These are phyloP conservation scores for Esox lucius DNA, from an alignment of 2,797 vertebrate species.

Conservation along the genomic window DNA sequence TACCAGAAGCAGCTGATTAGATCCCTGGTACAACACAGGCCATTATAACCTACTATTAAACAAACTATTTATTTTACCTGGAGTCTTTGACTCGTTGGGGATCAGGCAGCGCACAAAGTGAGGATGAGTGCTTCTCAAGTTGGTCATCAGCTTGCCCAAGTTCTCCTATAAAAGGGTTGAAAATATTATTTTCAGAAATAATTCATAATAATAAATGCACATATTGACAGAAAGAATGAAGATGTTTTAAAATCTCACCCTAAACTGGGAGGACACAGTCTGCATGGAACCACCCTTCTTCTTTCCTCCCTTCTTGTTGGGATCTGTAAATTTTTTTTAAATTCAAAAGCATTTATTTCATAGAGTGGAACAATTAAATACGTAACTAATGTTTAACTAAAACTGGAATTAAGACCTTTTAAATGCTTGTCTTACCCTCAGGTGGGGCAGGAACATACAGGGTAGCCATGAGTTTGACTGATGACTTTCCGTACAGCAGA, in stretches of 20 bases:
- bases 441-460: background rate
- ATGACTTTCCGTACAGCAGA: constrained; percentile 82
- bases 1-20: no score
- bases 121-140: constrained; percentile 69
- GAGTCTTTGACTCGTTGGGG: constrained; percentile 83
- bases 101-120: constrained; percentile 84
- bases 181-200: background rate
- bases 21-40: no score
- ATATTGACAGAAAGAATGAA: background rate
- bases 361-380: background rate
- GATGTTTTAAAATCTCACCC: constrained; percentile 4
- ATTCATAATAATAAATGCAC: background rate
- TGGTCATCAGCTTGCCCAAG: no score
- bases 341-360: background rate
- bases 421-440: background rate
- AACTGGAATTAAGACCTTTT: no score
- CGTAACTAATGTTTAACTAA: no score
- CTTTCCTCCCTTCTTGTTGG: constrained; percentile 15
- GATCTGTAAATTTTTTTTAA: background rate
- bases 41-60: background rate
- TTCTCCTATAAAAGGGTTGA: background rate
- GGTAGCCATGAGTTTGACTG: constrained; percentile 67
- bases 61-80: constrained; percentile 63
- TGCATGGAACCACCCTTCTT: constrained; percentile 29
- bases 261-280: constrained; percentile 4